phyloP scores from a whole-genome alignment of 2,888 invertebrate genomes.

The Leptinotarsa rubiginosa region DNA sequence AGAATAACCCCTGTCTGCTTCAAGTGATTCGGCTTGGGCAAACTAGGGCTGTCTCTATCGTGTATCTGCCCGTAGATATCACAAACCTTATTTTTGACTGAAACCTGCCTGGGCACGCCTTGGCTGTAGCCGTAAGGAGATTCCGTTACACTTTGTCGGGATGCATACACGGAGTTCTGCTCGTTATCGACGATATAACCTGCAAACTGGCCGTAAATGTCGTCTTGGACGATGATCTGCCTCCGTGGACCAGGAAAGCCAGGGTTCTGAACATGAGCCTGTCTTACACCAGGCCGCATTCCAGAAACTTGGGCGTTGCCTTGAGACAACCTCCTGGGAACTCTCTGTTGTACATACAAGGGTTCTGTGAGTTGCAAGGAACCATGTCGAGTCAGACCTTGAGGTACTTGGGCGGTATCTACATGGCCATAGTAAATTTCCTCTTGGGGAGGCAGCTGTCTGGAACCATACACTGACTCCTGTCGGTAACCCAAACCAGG shows the following conservation, averaged over 20 bases:
- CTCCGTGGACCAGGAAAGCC: constrained; percentile 36
- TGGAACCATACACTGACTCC: constrained; percentile 28
- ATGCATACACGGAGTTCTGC: constrained; percentile 48
- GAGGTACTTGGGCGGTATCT: constrained; percentile 36
- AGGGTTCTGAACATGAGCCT: constrained; percentile 18
- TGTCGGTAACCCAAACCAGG: constrained; percentile 26
- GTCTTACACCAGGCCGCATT: constrained; percentile 3
- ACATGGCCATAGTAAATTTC: constrained; percentile 43
- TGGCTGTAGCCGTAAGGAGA: constrained; percentile 52
- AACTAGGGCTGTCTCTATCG: constrained; percentile 53
- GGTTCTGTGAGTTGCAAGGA: constrained; percentile 52
- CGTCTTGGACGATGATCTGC: constrained; percentile 52
- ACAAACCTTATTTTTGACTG: constrained; percentile 63
- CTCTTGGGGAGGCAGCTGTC: constrained; percentile 27
- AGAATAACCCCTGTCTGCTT: constrained; percentile 61
- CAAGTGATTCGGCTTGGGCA: constrained; percentile 27
- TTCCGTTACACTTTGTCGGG: constrained; percentile 51
- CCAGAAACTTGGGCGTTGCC: constrained; percentile 32
- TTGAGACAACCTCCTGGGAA: constrained; percentile 45
- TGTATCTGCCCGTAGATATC: constrained; percentile 66
- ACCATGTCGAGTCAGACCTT: constrained; percentile 47
- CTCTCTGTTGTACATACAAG: constrained; percentile 46
- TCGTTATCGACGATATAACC: constrained; percentile 45
- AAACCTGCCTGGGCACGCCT: constrained; percentile 48
- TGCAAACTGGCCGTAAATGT: constrained; percentile 52